A percentile compares a stretch with the other conserved stretches of the same genome.
Conservation (phyloP, 2,113 vertebrate species). For the Nipponia nippon region DNA sequence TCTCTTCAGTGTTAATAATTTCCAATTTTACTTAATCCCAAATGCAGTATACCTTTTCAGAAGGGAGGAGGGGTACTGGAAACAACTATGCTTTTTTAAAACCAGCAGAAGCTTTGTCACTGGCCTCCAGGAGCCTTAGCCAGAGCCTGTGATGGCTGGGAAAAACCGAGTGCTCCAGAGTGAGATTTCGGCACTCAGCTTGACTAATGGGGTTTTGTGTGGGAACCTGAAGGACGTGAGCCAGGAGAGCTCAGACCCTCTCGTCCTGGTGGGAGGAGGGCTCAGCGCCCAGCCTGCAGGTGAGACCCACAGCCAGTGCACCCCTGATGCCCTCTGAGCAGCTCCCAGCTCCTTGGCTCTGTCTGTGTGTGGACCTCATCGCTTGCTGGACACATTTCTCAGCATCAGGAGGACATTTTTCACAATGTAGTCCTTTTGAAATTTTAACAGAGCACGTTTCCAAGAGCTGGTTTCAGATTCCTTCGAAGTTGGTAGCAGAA, state of each 20-base stretch:
- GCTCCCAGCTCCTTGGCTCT: not conserved
- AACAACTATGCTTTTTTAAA: not conserved
- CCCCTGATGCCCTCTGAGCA: rapidly evolving
- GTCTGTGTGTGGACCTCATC: rapidly evolving
- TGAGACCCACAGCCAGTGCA: rapidly evolving
- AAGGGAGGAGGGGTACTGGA: not conserved
- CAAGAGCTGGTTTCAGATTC: not conserved
- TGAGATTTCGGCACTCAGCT: not conserved
- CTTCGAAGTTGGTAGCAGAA: not conserved
- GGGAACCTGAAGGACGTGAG: rapidly evolving
- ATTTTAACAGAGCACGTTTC: not conserved
- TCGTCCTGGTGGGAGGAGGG: not conserved
- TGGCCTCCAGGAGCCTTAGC: not conserved
- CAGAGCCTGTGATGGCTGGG: not conserved
- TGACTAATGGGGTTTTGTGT: not conserved
- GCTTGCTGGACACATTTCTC: not conserved
- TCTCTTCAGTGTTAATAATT: not conserved
- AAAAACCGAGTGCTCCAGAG: not conserved
- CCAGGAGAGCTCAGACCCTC: not conserved
- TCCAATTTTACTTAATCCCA: not conserved
- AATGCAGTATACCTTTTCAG: not conserved
- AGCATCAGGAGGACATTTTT: not conserved
- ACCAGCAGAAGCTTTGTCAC: not conserved
- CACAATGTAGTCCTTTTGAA: not conserved
- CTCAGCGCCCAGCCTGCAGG: not conserved